These are phyloP conservation scores for Epinephelus malabaricus DNA, from an alignment of 2,797 vertebrate species.

Conservation along the genomic window DNA sequence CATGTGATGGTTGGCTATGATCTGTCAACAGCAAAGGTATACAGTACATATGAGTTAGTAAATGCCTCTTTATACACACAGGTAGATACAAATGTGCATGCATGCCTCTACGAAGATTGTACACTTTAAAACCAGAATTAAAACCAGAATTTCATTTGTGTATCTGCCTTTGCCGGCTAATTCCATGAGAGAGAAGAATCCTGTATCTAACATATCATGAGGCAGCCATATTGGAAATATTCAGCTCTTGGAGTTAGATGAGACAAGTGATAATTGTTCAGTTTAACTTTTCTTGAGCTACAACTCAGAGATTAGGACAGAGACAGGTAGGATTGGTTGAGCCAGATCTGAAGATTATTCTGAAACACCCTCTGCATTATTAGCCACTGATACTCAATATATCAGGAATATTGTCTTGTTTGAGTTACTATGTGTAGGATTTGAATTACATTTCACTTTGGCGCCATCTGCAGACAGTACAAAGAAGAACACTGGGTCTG, in stretches of 20 bases:
- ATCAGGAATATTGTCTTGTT: neutral
- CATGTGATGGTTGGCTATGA: conserved; percentile 99
- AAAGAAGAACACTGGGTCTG: neutral
- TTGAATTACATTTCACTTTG: conserved; percentile 10
- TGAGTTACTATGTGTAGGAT: neutral
- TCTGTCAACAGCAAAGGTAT: conserved; percentile 83
- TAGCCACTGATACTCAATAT: neutral
- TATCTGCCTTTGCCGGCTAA: neutral
- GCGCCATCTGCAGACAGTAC: conserved; percentile 49
- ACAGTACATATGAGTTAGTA: neutral
- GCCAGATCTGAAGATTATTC: neutral
- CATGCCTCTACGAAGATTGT: neutral
- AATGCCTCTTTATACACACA: neutral
- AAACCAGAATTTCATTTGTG: neutral
- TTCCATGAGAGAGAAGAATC: neutral
- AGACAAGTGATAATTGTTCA: neutral
- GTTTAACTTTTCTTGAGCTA: neutral
- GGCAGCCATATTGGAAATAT: neutral
- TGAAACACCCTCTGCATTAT: neutral
- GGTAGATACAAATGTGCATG: neutral
- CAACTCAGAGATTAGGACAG: neutral
- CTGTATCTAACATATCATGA: neutral
- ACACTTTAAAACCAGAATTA: neutral
- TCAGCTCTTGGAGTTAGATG: neutral
- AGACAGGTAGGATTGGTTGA: too few relatives aligned